These are phyloP conservation scores for Hipposideros armiger DNA, from an alignment of 2,113 vertebrate genomes.

Conservation along the genomic window DNA sequence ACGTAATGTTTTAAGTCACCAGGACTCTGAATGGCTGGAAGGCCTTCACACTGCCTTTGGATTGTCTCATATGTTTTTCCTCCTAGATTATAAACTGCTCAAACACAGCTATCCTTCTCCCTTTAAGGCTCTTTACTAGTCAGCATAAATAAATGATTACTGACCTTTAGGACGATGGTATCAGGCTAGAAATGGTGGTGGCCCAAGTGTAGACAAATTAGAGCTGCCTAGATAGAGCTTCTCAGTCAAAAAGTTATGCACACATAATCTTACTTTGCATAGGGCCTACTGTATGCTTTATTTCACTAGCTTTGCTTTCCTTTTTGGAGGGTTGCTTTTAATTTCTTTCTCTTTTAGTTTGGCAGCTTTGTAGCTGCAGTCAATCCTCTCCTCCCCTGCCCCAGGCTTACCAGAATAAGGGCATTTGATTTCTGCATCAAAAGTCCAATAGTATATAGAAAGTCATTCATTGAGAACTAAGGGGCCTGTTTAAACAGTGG, in stretches of 20 bases:
- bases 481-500: constrained; percentile 73
- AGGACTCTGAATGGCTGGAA: not conserved
- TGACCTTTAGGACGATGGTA: constrained; percentile 14
- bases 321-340: constrained; percentile 13
- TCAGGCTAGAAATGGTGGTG: not conserved
- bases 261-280: not conserved
- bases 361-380: constrained; percentile 38
- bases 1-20: not conserved
- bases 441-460: constrained; percentile 57
- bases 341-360: constrained; percentile 64
- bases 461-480: constrained; percentile 71
- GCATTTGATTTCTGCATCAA: constrained; percentile 63
- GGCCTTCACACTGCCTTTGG: not conserved
- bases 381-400: not conserved
- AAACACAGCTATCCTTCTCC: not conserved
- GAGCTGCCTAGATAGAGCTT: not conserved
- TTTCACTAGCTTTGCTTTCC: not conserved
- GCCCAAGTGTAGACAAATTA: not conserved
- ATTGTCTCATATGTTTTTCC: not conserved
- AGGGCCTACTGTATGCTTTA: not conserved
- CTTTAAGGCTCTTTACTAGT: not conserved
- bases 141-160: not conserved
- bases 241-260: not conserved
- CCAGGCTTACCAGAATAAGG: constrained; percentile 43
- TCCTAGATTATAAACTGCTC: not conserved